Percentiles rank a stretch among this genome's conserved stretches.
Conservation (phyloP, 2,888 invertebrate genomes). For the Drosophila emarginata region DNA sequence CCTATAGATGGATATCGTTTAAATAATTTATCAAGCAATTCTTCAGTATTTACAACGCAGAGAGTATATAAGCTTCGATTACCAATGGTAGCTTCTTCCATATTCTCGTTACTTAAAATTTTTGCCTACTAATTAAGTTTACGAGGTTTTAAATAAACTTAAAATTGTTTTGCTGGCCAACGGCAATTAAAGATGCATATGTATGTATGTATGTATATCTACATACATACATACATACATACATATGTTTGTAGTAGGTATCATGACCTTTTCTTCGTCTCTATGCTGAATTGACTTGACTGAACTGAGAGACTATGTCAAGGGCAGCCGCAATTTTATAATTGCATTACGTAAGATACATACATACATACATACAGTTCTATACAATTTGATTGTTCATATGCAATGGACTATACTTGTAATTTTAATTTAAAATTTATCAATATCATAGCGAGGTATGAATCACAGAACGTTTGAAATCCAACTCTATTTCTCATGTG, state of each 20-base stretch:
- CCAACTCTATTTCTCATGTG: slow-evolving; percentile 21
- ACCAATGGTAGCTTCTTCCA: neutral
- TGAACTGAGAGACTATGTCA: slow-evolving; percentile 61
- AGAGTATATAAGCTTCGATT: neutral
- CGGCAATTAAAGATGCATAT: slow-evolving; percentile 40
- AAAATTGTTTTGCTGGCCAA: slow-evolving; percentile 63
- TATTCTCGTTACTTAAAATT: slow-evolving; percentile 16
- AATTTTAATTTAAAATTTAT: slow-evolving; percentile 42
- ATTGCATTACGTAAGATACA: slow-evolving; percentile 64
- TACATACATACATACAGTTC: neutral
- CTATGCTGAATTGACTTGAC: neutral
- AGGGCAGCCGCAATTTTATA: slow-evolving; percentile 60
- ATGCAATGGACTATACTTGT: slow-evolving; percentile 9
- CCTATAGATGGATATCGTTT: neutral
- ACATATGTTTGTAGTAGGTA: neutral
- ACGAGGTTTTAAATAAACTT: slow-evolving; percentile 66
- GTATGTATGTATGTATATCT: slow-evolving; percentile 28
- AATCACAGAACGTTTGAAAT: slow-evolving; percentile 46
- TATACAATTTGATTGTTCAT: slow-evolving; percentile 22
- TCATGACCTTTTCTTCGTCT: slow-evolving; percentile 1
- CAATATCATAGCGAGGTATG: slow-evolving; percentile 45
- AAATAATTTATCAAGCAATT: neutral
- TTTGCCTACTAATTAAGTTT: slow-evolving; percentile 61
- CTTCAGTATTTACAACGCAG: no score
- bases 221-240: no score